Evolutionary conservation across 2,113 vertebrate species (phyloP).

Genomic region (Nanorana parkeri): DNA sequence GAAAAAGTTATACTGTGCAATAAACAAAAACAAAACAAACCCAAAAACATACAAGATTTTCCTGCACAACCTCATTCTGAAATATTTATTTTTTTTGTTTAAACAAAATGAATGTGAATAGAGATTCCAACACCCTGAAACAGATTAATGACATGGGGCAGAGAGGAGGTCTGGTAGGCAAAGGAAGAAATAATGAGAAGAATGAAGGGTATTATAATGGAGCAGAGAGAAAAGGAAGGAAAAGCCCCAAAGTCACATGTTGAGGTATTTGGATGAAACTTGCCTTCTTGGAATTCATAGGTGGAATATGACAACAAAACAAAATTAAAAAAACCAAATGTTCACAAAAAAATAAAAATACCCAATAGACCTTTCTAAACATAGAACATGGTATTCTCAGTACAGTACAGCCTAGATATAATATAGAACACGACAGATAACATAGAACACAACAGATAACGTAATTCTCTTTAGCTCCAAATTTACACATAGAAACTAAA

Average conservation of each 20-base stretch:
- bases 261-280: slow-evolving; percentile 50
- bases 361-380: slow-evolving; percentile 49
- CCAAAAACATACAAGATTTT: background rate
- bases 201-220: background rate
- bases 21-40: background rate
- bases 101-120: slow-evolving; percentile 51
- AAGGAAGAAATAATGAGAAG: background rate
- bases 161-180: background rate
- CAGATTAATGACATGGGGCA: background rate
- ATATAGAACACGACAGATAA: slow-evolving; percentile 47
- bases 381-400: slow-evolving; percentile 42
- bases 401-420: slow-evolving; percentile 55
- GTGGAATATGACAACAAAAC: background rate
- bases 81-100: slow-evolving; percentile 48
- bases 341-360: slow-evolving; percentile 1
- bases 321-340: background rate
- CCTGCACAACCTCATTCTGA: slow-evolving; percentile 45
- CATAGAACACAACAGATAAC: slow-evolving; percentile 50
- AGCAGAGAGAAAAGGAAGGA: background rate
- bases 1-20: background rate
- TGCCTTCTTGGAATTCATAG: slow-evolving; percentile 16
- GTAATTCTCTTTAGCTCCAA: slow-evolving; percentile 65
- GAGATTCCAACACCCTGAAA: slow-evolving; percentile 54
- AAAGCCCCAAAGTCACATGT: slow-evolving; percentile 41
- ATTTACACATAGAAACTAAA: slow-evolving; percentile 67